phyloP scores from a whole-genome alignment of 1,140 invertebrate genomes.

The Bathynomus jamesi region DNA sequence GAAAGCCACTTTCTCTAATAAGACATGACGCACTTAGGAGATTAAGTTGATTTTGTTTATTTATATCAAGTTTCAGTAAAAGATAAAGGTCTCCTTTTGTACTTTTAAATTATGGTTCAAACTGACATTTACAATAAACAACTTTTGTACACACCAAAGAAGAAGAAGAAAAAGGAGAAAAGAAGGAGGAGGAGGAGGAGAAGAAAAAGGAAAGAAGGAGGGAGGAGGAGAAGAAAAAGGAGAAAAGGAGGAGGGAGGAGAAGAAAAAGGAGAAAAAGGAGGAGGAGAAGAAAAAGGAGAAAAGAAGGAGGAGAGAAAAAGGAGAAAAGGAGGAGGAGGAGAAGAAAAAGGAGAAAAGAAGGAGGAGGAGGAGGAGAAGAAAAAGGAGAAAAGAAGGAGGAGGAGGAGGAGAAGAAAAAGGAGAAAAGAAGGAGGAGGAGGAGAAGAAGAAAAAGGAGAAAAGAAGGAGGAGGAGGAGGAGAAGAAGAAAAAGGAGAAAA shows the following conservation, averaged over 20 bases:
- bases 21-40: too few relatives aligned
- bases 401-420: neutral
- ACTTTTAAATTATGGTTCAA: too few relatives aligned
- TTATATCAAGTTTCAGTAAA: too few relatives aligned
- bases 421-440: neutral
- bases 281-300: neutral
- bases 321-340: neutral
- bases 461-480: neutral
- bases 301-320: neutral
- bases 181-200: neutral
- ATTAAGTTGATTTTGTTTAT: too few relatives aligned
- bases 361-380: neutral
- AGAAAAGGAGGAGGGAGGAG: neutral
- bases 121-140: too few relatives aligned
- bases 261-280: neutral
- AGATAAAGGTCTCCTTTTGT: too few relatives aligned
- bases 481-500: neutral
- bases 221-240: neutral
- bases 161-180: conserved; percentile 5
- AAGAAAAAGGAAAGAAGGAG: neutral
- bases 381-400: neutral
- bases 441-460: neutral
- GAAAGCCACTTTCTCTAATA: too few relatives aligned
- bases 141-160: neutral
- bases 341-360: neutral